A percentile compares a stretch with the other conserved stretches of the same genome.
Evolutionary conservation across 2,888 invertebrate genomes (phyloP).

Genomic region (Cremastinae sp.): DNA sequence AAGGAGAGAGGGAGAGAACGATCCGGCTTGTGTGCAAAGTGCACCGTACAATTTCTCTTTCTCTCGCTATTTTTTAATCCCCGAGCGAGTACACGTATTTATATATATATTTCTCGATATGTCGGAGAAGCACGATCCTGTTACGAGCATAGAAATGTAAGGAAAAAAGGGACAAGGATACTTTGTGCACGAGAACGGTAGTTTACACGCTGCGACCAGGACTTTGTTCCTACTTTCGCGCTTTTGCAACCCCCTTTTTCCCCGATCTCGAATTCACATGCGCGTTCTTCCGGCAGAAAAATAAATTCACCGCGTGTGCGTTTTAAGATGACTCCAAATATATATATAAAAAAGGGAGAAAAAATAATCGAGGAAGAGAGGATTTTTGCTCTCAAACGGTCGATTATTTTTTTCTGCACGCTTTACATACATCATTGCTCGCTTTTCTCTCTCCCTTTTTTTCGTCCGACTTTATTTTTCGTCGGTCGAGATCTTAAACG

Average conservation of each 20-base stretch:
- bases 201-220: slow-evolving; percentile 58
- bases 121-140: slow-evolving; percentile 32
- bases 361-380: no score
- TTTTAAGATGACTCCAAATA: no score
- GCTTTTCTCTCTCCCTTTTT: slow-evolving; percentile 2
- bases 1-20: slow-evolving; percentile 36
- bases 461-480: slow-evolving; percentile 9
- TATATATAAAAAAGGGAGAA: no score
- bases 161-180: slow-evolving; percentile 37
- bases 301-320: no score
- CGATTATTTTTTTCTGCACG: no score
- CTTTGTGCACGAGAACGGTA: slow-evolving; percentile 55
- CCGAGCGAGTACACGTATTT: background rate
- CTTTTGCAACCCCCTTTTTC: slow-evolving; percentile 51
- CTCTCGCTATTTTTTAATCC: slow-evolving; percentile 8
- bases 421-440: slow-evolving; percentile 9
- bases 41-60: slow-evolving; percentile 57
- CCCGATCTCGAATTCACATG: slow-evolving; percentile 45
- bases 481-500: slow-evolving; percentile 47
- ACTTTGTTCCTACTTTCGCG: slow-evolving; percentile 53
- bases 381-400: no score
- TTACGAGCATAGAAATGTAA: slow-evolving; percentile 36
- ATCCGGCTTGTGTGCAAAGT: slow-evolving; percentile 70
- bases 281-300: no score
- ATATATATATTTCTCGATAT: slow-evolving; percentile 9